These are phyloP conservation scores for Scomber colias DNA, from an alignment of 2,113 vertebrate species.

Conservation along the genomic window DNA sequence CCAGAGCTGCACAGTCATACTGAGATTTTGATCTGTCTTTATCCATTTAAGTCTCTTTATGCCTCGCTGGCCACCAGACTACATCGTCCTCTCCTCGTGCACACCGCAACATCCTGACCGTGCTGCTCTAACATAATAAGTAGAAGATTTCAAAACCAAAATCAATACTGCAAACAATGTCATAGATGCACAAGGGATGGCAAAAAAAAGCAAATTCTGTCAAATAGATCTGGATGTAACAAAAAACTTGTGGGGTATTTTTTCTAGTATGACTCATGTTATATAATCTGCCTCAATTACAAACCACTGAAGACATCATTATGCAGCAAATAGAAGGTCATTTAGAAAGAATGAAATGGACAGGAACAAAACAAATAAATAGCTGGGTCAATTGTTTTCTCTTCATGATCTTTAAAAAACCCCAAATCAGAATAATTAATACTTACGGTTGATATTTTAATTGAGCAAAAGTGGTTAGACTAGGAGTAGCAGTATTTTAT, in stretches of 20 bases:
- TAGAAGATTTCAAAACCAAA: neutral
- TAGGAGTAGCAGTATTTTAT: neutral
- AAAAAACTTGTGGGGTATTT: neutral
- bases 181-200: neutral
- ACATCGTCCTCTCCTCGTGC: neutral
- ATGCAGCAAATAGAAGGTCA: neutral
- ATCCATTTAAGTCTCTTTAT: conserved; percentile 1
- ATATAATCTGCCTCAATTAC: neutral
- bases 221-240: neutral
- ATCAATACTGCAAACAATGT: neutral
- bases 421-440: neutral
- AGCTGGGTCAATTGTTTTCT: neutral
- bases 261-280: conserved; percentile 11
- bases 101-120: neutral
- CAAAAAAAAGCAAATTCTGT: neutral
- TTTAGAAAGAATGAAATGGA: neutral
- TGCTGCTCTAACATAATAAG: neutral
- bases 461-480: too few relatives aligned
- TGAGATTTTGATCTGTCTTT: conserved; percentile 42
- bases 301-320: conserved; percentile 18
- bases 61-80: conserved; percentile 18
- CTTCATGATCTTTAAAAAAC: neutral
- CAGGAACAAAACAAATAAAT: neutral
- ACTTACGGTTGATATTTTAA: neutral
- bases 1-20: conserved; percentile 36